Conservation (phyloP, 2,797 vertebrate genomes). For the Pristis pectinata region DNA sequence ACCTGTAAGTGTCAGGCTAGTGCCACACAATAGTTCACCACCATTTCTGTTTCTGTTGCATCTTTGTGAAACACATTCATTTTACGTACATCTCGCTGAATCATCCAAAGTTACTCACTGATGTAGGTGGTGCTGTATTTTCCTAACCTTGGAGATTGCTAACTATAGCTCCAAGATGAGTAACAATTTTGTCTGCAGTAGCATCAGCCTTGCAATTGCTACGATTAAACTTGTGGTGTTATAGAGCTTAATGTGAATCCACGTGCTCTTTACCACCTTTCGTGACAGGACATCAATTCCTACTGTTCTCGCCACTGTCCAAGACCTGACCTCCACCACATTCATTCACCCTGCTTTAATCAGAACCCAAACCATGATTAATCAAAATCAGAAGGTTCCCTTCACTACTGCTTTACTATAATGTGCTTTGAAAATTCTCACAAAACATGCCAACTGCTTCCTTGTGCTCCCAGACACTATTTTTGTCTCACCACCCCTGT, state of each 20-base stretch:
- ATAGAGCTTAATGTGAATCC: background rate
- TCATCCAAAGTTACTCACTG: background rate
- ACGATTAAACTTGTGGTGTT: background rate
- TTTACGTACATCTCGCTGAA: background rate
- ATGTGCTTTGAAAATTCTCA: background rate
- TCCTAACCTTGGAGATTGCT: background rate
- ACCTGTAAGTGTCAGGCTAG: background rate
- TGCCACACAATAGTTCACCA: background rate
- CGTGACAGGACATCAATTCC: background rate
- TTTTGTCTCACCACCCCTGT: background rate
- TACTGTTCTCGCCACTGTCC: background rate
- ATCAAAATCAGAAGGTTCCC: too few species aligned
- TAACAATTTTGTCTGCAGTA: background rate
- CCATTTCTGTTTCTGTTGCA: background rate
- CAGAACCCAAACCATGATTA: too few species aligned
- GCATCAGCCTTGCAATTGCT: background rate
- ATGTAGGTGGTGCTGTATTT: background rate
- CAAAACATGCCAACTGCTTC: background rate
- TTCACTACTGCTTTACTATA: background rate
- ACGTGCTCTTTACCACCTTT: background rate
- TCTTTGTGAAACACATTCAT: background rate
- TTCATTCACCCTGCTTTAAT: too few species aligned
- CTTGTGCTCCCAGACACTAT: background rate
- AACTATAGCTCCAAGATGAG: background rate
- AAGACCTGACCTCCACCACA: too few species aligned